phyloP scores from a whole-genome alignment of 1,140 invertebrate genomes.

The Lasioglossum albipes region DNA sequence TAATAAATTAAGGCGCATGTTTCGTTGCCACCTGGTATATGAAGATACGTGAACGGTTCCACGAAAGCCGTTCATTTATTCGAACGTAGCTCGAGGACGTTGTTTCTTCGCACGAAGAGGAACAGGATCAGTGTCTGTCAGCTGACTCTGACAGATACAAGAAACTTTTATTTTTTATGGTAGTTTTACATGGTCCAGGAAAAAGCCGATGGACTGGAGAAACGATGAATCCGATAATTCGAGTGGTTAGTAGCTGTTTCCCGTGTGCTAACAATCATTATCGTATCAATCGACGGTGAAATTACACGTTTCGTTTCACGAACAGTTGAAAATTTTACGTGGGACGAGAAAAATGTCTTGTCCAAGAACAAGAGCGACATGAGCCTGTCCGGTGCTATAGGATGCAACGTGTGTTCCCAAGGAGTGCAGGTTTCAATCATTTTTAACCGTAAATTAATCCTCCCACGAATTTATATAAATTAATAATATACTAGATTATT shows the following conservation, averaged over 20 bases:
- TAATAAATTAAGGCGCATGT: neutral
- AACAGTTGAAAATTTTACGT: slow-evolving; percentile 66
- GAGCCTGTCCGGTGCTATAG: slow-evolving; percentile 47
- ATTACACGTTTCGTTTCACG: slow-evolving; percentile 7
- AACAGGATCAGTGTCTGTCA: slow-evolving; percentile 17
- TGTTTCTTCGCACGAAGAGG: neutral
- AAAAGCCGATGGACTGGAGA: slow-evolving; percentile 67
- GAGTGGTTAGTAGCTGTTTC: slow-evolving; percentile 55
- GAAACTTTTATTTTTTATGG: slow-evolving; percentile 18
- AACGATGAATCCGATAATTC: slow-evolving; percentile 62
- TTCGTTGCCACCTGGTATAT: neutral
- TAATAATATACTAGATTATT: no score
- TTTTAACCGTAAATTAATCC: neutral
- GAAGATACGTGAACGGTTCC: neutral
- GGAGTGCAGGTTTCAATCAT: slow-evolving; percentile 52
- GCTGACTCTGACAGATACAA: slow-evolving; percentile 23
- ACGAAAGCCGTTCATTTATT: slow-evolving; percentile 20
- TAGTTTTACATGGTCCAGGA: slow-evolving; percentile 29
- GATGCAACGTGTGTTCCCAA: slow-evolving; percentile 52
- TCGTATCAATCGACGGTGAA: neutral
- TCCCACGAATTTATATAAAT: no score
- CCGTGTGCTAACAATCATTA: no score
- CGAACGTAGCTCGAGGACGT: neutral
- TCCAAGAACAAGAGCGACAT: slow-evolving; percentile 61
- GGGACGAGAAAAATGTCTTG: slow-evolving; percentile 53